Base-by-base conservation (phyloP, 2,797 vertebrate species). In the Podarcis lilfordi region DNA sequence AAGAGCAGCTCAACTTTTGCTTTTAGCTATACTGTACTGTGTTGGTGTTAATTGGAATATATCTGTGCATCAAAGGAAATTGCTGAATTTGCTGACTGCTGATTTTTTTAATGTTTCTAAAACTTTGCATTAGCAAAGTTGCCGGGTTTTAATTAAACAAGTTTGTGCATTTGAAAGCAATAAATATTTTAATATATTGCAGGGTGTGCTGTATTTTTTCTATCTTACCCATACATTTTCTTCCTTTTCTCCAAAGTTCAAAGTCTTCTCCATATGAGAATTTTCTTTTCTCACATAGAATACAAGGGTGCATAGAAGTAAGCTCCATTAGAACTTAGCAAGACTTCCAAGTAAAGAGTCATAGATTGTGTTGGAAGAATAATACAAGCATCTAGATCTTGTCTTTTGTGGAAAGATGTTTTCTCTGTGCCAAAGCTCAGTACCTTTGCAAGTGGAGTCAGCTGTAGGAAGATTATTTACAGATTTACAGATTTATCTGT, bases 1-100 rank as follows among this genome's bases (percentile, higher is more conserved):
- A 86, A 86, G 29, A 79, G 76, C n/a, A 78, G 78, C 75, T 68
- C 75, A 71, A 78, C 59, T 37, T 80, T 79, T 50, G 76, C 85
- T 80, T 79, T 78, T 86, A 75, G 84, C 75, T 86, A 86, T 78
- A 45, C 21, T 86, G 61, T 45, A 29, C 61, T 86, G 37, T 25
- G 40, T 77, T 83, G 66, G 40, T 35, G 75, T 79, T 86, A 78
- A 86, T 79, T 86, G 29, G 61, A 68, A 50, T 78, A 43, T 68
- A 68, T 78, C 55, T 64, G 25, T 85, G 75, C 40, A 78, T 35
- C 61, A 78, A 69, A n/a, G 61, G 84, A 86, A 79, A 79, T 27
- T 35, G 40, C 61, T 32, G 45, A 78, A 69, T 69, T 69, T 86
- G 75, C 64, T 79, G 61, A 86, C 29, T 32, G 19, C 43, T 86